phyloP scores from a whole-genome alignment of 2,113 vertebrate species.

The Chloroceryle aenea region DNA sequence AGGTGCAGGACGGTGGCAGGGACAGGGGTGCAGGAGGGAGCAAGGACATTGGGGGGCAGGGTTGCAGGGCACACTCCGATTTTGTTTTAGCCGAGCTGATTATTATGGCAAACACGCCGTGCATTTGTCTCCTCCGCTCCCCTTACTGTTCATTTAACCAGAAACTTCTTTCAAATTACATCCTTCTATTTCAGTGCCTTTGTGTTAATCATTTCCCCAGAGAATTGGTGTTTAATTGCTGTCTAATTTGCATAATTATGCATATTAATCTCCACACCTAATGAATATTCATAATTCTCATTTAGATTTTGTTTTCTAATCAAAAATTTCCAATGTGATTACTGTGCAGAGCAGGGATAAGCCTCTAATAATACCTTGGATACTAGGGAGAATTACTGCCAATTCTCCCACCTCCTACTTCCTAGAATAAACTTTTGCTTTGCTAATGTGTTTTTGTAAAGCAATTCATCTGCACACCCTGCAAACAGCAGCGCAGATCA shows the following conservation, averaged over 20 bases:
- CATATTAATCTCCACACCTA: constrained; percentile 90
- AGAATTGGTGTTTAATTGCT: constrained; percentile 89
- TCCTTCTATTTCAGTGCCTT: constrained; percentile 69
- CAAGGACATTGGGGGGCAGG: not conserved
- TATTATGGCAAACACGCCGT: constrained; percentile 45
- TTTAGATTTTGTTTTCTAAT: constrained; percentile 94
- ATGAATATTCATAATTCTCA: constrained; percentile 92
- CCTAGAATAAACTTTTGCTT: constrained; percentile 74
- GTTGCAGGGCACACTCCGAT: not conserved
- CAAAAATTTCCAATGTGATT: constrained; percentile 81
- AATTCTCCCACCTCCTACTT: constrained; percentile 70
- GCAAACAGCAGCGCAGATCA: constrained; percentile 11
- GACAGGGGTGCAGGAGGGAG: rapidly evolving
- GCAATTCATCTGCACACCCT: constrained; percentile 61
- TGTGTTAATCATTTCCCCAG: constrained; percentile 70
- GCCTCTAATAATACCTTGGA: constrained; percentile 68
- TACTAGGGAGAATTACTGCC: constrained; percentile 68
- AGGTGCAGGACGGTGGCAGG: not conserved
- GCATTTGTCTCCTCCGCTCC: constrained; percentile 27
- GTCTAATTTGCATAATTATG: constrained; percentile 96
- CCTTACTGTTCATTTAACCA: constrained; percentile 65
- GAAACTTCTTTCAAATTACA: constrained; percentile 74
- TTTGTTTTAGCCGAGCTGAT: not conserved
- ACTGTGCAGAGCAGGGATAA: constrained; percentile 61
- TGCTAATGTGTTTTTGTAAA: constrained; percentile 67